A percentile compares a stretch with the other conserved stretches of the same genome.
These are phyloP conservation scores for Nixonia krombeini DNA, from an alignment of 1,140 invertebrate species.

Conservation along the genomic window DNA sequence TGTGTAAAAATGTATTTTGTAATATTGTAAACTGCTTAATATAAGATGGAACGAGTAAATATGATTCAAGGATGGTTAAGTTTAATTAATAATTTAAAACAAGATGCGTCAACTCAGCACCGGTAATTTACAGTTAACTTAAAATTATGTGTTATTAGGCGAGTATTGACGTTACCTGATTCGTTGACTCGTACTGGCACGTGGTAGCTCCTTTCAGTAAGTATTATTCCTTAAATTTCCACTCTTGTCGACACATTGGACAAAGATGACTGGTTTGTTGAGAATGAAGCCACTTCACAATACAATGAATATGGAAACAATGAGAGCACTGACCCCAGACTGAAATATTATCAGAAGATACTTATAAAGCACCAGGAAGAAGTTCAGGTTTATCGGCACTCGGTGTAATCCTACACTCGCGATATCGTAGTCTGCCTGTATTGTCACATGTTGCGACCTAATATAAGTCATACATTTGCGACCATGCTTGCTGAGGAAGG, in stretches of 20 bases:
- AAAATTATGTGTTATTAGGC: background rate
- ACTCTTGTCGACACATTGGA: slow-evolving; percentile 99
- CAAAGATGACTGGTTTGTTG: slow-evolving; percentile 96
- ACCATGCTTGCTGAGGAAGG: too few relatives aligned
- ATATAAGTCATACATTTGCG: background rate
- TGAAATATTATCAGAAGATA: slow-evolving; percentile 65
- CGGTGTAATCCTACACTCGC: slow-evolving; percentile 9
- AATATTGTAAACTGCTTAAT: too few relatives aligned
- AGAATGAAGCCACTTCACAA: slow-evolving; percentile 99
- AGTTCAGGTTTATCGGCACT: background rate
- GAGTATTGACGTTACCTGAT: slow-evolving; percentile 14
- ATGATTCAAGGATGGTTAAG: too few relatives aligned
- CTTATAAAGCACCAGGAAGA: background rate
- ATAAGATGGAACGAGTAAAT: too few relatives aligned
- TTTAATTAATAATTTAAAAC: too few relatives aligned
- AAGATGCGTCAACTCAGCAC: too few relatives aligned
- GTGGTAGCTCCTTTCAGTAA: slow-evolving; percentile 52
- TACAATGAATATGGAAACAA: slow-evolving; percentile 99
- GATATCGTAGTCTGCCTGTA: background rate
- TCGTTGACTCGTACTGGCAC: slow-evolving; percentile 55
- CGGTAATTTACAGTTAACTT: too few relatives aligned
- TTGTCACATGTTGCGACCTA: slow-evolving; percentile 2
- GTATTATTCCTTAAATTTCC: slow-evolving; percentile 93
- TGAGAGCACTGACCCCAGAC: slow-evolving; percentile 99
- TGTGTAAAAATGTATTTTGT: too few relatives aligned